Percentiles rank a stretch among this genome's conserved stretches.
phyloP scores from a whole-genome alignment of 2,113 vertebrate genomes.

The Lichenostomus cassidix region DNA sequence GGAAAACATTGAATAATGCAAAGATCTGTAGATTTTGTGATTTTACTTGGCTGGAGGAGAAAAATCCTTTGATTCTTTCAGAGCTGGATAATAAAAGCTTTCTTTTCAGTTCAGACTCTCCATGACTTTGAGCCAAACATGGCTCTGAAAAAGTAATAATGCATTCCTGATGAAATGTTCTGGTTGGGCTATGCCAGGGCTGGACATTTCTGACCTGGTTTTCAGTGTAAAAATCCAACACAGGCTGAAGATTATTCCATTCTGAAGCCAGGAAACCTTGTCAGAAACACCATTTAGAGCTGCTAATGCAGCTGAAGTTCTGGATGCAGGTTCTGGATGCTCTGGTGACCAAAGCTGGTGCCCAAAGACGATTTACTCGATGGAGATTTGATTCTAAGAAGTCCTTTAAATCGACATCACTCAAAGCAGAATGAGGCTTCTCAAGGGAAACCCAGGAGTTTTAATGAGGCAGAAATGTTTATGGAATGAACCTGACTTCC shows the following conservation, averaged over 20 bases:
- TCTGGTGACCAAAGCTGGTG: not conserved
- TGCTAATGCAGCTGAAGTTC: not conserved
- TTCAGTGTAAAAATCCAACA: not conserved
- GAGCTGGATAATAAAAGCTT: not conserved
- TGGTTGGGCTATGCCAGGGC: not conserved
- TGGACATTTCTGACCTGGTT: not conserved
- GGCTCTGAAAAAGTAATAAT: not conserved
- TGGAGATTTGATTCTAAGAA: not conserved
- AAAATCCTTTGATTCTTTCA: slow-evolving; percentile 3
- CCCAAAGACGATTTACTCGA: not conserved
- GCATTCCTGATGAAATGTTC: not conserved
- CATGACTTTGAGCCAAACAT: not conserved
- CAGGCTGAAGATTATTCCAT: not conserved
- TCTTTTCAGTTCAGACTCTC: not conserved
- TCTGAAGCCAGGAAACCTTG: not conserved
- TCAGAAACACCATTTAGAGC: not conserved
- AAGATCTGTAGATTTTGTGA: slow-evolving; percentile 33
- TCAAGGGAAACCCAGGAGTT: not conserved
- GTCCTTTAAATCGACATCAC: rapidly evolving
- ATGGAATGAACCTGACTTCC: not conserved
- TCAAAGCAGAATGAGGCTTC: not conserved
- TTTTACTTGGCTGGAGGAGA: not conserved
- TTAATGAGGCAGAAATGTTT: not conserved
- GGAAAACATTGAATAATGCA: slow-evolving; percentile 48
- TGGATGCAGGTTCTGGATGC: not conserved